phyloP scores from a whole-genome alignment of 1,140 invertebrate genomes.

The Ostrea edulis region DNA sequence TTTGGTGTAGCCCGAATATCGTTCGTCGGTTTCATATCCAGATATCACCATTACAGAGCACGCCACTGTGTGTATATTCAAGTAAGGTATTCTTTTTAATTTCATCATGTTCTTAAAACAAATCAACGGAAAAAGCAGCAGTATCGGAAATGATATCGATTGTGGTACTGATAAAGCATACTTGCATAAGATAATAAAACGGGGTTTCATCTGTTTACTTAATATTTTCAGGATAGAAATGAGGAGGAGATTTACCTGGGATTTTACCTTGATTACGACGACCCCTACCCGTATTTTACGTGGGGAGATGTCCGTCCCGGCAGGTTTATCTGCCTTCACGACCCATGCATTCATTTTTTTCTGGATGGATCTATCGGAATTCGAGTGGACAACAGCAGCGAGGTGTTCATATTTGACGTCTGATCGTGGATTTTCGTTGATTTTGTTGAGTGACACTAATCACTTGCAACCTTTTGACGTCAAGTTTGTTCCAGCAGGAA shows the following conservation, averaged over 20 bases:
- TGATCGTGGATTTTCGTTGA: background rate
- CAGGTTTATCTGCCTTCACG: slow-evolving; percentile 58
- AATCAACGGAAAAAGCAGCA: background rate
- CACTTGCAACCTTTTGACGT: too few species aligned
- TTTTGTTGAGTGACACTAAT: too few species aligned
- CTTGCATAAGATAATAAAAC: background rate
- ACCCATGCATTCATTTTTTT: slow-evolving; percentile 58
- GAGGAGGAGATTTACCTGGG: slow-evolving; percentile 54
- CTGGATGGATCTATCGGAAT: slow-evolving; percentile 59
- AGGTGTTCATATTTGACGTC: slow-evolving; percentile 26
- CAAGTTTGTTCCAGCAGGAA: too few species aligned
- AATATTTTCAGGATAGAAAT: slow-evolving; percentile 54
- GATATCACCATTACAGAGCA: slow-evolving; percentile 45
- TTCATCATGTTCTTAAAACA: background rate
- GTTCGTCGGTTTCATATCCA: slow-evolving; percentile 51
- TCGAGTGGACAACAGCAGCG: slow-evolving; percentile 51
- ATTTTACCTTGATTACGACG: slow-evolving; percentile 61
- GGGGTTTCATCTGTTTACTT: too few species aligned
- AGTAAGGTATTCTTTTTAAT: background rate
- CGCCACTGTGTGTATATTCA: slow-evolving; percentile 52
- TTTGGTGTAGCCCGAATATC: background rate
- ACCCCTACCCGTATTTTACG: slow-evolving; percentile 54
- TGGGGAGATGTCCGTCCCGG: slow-evolving; percentile 57
- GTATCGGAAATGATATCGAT: background rate
- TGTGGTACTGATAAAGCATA: background rate